These are phyloP conservation scores for Pao palembangensis DNA, from an alignment of 2,113 vertebrate genomes.

Conservation along the genomic window DNA sequence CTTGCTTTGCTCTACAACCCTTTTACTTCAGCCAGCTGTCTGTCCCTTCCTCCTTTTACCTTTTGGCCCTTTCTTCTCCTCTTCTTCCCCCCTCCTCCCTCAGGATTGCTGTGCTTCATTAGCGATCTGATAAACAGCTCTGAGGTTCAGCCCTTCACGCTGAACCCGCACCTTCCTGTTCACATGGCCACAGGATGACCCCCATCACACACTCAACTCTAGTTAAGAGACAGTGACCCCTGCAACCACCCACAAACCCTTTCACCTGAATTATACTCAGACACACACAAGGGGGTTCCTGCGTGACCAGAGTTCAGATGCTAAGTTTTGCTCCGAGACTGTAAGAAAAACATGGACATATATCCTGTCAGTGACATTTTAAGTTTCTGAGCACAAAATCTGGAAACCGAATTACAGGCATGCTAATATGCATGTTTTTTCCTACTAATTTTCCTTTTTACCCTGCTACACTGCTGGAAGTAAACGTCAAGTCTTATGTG, in stretches of 20 bases:
- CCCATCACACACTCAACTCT: conserved; percentile 42
- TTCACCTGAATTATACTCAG: conserved; percentile 41
- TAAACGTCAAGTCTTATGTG: no score
- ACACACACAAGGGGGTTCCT: conserved; percentile 16
- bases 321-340: background rate
- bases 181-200: conserved; percentile 66
- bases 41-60: conserved; percentile 10
- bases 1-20: conserved; percentile 6
- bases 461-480: no score
- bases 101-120: conserved; percentile 60
- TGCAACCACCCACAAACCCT: conserved; percentile 14
- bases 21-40: background rate
- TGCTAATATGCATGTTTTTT: no score
- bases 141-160: conserved; percentile 51
- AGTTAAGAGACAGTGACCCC: conserved; percentile 36
- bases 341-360: conserved; percentile 2
- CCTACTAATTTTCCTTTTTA: no score
- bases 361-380: background rate
- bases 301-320: conserved; percentile 16
- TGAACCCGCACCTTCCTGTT: conserved; percentile 64
- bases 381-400: background rate
- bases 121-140: conserved; percentile 65
- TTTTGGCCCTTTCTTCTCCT: background rate
- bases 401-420: background rate
- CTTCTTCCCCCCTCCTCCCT: conserved; percentile 3